These are phyloP conservation scores for Trinorchestia longiramus DNA, from an alignment of 1,140 invertebrate species.

Conservation along the genomic window DNA sequence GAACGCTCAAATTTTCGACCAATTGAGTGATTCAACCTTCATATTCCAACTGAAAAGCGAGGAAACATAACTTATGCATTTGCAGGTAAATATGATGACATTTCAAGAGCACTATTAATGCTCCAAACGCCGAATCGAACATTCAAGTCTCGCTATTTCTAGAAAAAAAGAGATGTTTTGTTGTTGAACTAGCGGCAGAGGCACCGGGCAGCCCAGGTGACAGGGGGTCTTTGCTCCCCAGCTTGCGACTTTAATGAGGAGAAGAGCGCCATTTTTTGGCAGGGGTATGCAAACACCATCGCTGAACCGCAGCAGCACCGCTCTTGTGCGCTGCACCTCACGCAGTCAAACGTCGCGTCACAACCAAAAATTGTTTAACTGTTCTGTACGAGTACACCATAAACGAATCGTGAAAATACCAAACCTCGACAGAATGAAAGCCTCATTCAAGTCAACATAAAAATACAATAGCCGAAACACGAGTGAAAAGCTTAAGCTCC, in stretches of 20 bases:
- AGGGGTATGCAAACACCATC: background rate
- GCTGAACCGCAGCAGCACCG: background rate
- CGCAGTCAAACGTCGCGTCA: background rate
- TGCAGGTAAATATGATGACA: background rate
- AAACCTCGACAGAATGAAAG: no score
- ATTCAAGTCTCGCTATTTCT: background rate
- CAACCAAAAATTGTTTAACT: background rate
- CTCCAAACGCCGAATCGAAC: background rate
- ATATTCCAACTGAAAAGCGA: background rate
- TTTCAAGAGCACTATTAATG: background rate
- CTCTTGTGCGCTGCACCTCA: background rate
- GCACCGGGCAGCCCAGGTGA: background rate
- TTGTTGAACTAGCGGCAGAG: background rate
- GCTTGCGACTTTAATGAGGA: background rate
- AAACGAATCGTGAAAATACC: background rate
- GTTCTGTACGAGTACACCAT: background rate
- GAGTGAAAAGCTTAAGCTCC: no score
- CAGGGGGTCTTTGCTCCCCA: background rate
- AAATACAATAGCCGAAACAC: no score
- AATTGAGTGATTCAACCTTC: background rate
- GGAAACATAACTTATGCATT: background rate
- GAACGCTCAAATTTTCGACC: background rate
- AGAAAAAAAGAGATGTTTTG: background rate
- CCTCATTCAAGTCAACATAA: no score
- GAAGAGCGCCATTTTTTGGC: background rate